Evolutionary conservation across 2,113 vertebrate genomes (phyloP).

Genomic region (Gnathonemus longibarbis): DNA sequence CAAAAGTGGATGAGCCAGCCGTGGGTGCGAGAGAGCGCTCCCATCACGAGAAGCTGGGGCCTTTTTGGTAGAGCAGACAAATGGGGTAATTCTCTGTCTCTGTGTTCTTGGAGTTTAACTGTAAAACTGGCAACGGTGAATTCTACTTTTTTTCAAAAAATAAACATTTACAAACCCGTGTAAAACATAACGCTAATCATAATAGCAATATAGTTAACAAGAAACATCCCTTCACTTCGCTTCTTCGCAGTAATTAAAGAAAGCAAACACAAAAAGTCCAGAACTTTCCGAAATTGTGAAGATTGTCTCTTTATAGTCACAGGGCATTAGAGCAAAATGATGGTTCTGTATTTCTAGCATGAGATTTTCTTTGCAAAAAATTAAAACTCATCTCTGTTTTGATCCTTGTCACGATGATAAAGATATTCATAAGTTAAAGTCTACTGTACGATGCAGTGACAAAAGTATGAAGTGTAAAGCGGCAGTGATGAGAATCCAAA

Average conservation of each 20-base stretch:
- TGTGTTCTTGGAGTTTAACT: neutral
- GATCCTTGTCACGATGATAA: neutral
- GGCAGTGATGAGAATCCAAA: neutral
- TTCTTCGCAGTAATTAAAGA: neutral
- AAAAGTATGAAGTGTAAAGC: neutral
- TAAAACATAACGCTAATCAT: neutral
- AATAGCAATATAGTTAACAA: neutral
- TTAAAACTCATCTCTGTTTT: neutral
- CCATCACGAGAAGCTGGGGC: neutral
- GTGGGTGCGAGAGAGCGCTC: neutral
- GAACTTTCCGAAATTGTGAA: neutral
- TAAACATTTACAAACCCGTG: neutral
- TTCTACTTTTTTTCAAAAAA: neutral
- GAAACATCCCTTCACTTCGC: neutral
- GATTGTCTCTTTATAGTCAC: neutral
- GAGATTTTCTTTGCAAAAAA: neutral
- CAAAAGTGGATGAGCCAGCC: neutral
- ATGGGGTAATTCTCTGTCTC: neutral
- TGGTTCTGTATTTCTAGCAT: neutral
- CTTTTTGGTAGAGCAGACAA: neutral
- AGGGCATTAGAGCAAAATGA: neutral
- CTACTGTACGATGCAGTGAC: neutral
- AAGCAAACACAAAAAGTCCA: neutral
- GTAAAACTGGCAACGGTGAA: neutral
- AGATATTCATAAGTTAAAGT: neutral